These are phyloP conservation scores for Hoplostethus mediterraneus DNA, from an alignment of 2,797 vertebrate species.

Conservation along the genomic window DNA sequence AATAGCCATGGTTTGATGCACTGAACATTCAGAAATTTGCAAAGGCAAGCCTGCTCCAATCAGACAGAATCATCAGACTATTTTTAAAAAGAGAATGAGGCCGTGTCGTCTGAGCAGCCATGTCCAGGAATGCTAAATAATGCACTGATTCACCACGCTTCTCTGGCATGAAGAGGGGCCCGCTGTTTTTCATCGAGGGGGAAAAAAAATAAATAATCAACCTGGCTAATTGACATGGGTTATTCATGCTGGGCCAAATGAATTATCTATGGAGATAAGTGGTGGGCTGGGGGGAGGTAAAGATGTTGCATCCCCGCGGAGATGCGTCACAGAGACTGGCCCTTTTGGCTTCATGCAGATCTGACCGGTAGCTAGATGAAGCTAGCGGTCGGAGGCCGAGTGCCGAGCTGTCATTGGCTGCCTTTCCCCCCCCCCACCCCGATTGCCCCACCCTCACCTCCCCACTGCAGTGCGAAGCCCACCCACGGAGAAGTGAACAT, in stretches of 20 bases:
- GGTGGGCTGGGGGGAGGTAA: conserved; percentile 19
- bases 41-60: conserved; percentile 35
- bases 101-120: conserved; percentile 45
- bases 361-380: conserved; percentile 42
- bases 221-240: conserved; percentile 79
- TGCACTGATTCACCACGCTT: conserved; percentile 60
- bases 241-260: conserved; percentile 80
- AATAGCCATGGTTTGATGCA: conserved; percentile 14
- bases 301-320: conserved; percentile 48
- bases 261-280: conserved; percentile 73
- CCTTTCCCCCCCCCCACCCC: not conserved
- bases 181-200: conserved; percentile 65
- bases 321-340: conserved; percentile 57
- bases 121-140: conserved; percentile 77
- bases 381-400: conserved; percentile 17
- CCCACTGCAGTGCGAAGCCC: not conserved
- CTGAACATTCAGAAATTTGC: conserved; percentile 2
- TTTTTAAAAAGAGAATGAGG: conserved; percentile 49
- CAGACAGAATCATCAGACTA: conserved; percentile 63
- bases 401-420: not conserved
- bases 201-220: conserved; percentile 70
- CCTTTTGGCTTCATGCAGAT: conserved; percentile 7
- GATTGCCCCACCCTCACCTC: not conserved
- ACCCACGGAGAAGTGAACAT: not conserved
- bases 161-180: conserved; percentile 42